phyloP scores from a whole-genome alignment of 2,888 invertebrate genomes.

The Teleogryllus oceanicus region DNA sequence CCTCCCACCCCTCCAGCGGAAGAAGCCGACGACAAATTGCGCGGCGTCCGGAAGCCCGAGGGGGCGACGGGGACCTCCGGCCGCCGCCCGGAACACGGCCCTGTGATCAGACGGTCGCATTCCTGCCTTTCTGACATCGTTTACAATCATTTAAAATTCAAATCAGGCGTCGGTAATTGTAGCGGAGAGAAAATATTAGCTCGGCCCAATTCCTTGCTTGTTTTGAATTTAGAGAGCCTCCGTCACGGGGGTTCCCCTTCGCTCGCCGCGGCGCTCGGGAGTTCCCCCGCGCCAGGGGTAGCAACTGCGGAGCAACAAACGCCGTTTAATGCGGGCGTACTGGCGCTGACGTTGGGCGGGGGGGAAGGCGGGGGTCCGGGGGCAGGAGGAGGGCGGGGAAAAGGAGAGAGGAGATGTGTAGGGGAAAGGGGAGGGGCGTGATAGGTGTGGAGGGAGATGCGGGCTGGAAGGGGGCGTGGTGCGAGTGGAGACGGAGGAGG shows the following conservation, averaged over 20 bases:
- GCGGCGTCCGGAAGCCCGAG: not conserved
- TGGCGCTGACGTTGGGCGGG: too few relatives aligned
- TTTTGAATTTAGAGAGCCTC: not conserved
- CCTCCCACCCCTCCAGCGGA: not conserved
- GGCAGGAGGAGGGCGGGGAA: too few relatives aligned
- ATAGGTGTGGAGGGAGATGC: too few relatives aligned
- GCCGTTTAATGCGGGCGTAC: too few relatives aligned
- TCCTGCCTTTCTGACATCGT: constrained; percentile 18
- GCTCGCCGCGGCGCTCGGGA: too few relatives aligned
- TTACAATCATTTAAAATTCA: constrained; percentile 11
- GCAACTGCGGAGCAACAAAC: too few relatives aligned
- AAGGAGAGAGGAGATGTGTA: too few relatives aligned
- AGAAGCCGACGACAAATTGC: not conserved
- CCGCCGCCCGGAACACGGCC: not conserved
- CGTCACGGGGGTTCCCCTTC: not conserved
- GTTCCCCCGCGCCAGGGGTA: too few relatives aligned
- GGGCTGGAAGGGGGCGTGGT: too few relatives aligned
- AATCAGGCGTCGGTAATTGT: constrained; percentile 4
- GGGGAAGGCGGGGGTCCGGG: too few relatives aligned
- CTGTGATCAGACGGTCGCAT: not conserved
- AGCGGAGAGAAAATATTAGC: not conserved
- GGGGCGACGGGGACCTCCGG: not conserved
- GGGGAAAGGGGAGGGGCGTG: too few relatives aligned
- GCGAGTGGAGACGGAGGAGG: too few relatives aligned
- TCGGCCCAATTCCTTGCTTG: constrained; percentile 8